phyloP scores from a whole-genome alignment of 1,140 invertebrate species.

The Procambarus virginalis region DNA sequence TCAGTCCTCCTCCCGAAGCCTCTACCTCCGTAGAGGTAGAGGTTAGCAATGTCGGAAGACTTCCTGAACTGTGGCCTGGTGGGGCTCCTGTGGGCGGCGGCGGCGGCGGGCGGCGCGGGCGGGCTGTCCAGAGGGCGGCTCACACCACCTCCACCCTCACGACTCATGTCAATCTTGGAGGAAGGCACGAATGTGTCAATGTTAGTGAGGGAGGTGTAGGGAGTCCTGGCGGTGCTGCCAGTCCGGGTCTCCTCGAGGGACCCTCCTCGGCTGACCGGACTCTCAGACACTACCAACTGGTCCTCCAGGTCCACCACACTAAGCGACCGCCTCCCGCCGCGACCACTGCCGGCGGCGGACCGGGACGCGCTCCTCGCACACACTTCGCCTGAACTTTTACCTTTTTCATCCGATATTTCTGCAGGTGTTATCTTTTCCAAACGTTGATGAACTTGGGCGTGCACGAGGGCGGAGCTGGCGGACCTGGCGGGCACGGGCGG shows the following conservation, averaged over 20 bases:
- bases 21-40: conserved; percentile 32
- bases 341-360: background rate
- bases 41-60: conserved; percentile 53
- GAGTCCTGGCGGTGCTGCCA: background rate
- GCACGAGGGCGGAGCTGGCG: background rate
- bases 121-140: background rate
- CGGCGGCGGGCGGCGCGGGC: background rate
- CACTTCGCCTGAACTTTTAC: background rate
- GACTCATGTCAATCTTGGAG: background rate
- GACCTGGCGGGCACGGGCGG: conserved; percentile 26
- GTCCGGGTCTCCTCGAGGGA: background rate
- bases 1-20: conserved; percentile 1
- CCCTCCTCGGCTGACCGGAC: background rate
- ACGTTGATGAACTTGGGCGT: conserved; percentile 23
- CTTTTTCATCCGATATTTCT: background rate
- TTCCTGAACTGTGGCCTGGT: conserved; percentile 53
- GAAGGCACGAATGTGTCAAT: conserved; percentile 39
- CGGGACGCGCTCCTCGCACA: background rate
- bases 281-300: background rate
- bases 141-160: background rate
- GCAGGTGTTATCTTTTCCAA: background rate
- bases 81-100: conserved; percentile 1
- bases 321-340: background rate
- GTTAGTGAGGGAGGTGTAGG: conserved; percentile 23
- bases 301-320: background rate